Evolutionary conservation across 2,888 invertebrate species (phyloP).

Genomic region (Cybosia mesomella): DNA sequence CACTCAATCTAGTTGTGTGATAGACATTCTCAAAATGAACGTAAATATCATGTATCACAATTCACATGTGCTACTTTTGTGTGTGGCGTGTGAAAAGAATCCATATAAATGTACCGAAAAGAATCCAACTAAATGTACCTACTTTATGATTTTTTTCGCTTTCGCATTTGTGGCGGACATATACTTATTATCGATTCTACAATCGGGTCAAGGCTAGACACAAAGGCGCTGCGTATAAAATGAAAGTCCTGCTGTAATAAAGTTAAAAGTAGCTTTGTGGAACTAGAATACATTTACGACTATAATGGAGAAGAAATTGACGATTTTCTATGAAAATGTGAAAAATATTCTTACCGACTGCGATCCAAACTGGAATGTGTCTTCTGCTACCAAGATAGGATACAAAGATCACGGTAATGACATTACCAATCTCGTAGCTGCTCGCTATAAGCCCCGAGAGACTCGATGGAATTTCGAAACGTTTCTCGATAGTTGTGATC

Average conservation of each 20-base stretch:
- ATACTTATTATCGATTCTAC: conserved; percentile 25
- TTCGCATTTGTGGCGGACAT: conserved; percentile 8
- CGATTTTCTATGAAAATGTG: not conserved
- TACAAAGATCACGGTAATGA: conserved; percentile 98
- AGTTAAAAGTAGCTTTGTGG: conserved; percentile 15
- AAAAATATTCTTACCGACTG: conserved; percentile 89
- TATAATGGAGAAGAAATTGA: not conserved
- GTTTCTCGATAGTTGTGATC: conserved; percentile 98
- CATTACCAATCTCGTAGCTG: conserved; percentile 98
- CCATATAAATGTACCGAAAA: not conserved
- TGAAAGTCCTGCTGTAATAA: conserved; percentile 20
- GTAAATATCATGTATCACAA: not conserved
- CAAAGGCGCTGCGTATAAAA: conserved; percentile 23
- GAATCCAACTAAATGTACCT: not conserved
- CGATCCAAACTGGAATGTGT: conserved; percentile 98
- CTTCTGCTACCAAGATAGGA: conserved; percentile 97
- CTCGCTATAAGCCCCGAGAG: conserved; percentile 97
- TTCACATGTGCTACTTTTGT: not conserved
- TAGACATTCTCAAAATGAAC: not conserved
- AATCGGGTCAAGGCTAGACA: conserved; percentile 36
- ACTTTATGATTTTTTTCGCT: not conserved
- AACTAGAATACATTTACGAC: conserved; percentile 8
- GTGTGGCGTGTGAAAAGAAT: not conserved
- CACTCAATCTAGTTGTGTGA: not conserved
- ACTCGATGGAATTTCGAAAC: conserved; percentile 97